Conservation (phyloP, 2,888 invertebrate species). For the Sympetrum striolatum region DNA sequence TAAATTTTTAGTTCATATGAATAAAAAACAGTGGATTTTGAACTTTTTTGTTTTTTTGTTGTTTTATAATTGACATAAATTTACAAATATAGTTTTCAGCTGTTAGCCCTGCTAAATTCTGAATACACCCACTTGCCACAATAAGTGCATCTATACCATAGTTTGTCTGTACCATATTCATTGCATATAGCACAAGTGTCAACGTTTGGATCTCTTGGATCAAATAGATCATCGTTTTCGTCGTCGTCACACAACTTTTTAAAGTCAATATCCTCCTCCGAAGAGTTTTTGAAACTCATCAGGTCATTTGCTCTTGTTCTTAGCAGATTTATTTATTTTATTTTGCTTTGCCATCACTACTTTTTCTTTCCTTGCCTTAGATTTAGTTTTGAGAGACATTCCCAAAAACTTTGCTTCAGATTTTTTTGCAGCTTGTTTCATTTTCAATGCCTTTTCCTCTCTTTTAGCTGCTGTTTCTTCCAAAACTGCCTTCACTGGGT, state of each 20-base stretch:
- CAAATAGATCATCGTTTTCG: background rate
- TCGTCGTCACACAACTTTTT: background rate
- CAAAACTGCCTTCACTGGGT: background rate
- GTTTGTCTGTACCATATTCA: background rate
- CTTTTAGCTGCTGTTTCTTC: too few species aligned
- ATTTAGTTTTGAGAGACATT: background rate
- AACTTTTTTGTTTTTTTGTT: too few species aligned
- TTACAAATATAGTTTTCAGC: too few species aligned
- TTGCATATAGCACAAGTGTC: background rate
- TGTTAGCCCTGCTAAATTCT: too few species aligned
- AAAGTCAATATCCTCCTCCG: background rate
- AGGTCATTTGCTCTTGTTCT: too few species aligned
- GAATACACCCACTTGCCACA: background rate
- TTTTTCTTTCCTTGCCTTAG: background rate
- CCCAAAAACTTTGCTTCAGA: background rate
- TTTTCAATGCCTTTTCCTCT: too few species aligned
- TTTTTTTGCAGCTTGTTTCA: background rate
- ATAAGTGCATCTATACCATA: background rate
- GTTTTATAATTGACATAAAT: too few species aligned
- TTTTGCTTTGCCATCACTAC: background rate
- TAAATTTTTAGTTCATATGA: too few species aligned
- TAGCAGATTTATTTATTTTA: too few species aligned
- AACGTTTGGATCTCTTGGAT: background rate
- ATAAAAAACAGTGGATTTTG: too few species aligned
- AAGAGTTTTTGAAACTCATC: background rate